Conservation (phyloP, 2,888 invertebrate species). For the Mermis nigrescens region DNA sequence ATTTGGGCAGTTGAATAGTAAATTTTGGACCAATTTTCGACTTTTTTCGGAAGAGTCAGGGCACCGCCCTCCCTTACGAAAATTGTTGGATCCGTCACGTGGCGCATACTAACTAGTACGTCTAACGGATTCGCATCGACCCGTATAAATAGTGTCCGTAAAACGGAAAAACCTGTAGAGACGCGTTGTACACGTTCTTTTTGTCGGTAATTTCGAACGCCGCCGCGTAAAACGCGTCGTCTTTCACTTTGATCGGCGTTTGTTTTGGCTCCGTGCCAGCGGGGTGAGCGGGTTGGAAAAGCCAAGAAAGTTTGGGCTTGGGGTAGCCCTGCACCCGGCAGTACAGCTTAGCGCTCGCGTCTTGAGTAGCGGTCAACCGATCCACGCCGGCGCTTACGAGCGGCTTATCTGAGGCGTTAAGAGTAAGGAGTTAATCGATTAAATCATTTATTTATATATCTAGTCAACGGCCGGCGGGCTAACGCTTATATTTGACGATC, state of each 20-base stretch:
- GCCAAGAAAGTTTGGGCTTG: slow-evolving; percentile 3
- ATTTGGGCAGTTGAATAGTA: too few relatives aligned
- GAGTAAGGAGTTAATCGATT: neutral
- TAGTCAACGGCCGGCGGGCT: too few relatives aligned
- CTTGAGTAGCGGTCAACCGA: neutral
- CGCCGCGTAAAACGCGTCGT: too few relatives aligned
- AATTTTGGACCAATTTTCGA: too few relatives aligned
- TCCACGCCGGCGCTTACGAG: neutral
- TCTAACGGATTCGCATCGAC: too few relatives aligned
- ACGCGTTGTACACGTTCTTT: slow-evolving; percentile 1
- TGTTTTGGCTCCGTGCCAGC: neutral
- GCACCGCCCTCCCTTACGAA: too few relatives aligned
- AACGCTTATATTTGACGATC: neutral
- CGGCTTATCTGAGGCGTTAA: slow-evolving; percentile 1
- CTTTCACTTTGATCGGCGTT: neutral
- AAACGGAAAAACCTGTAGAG: neutral
- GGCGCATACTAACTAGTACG: too few relatives aligned
- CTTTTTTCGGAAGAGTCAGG: too few relatives aligned
- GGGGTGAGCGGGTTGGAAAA: neutral
- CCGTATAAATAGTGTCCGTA: too few relatives aligned
- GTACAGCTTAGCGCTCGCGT: neutral
- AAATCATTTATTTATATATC: too few relatives aligned
- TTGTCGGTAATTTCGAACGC: neutral
- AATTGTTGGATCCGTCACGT: too few relatives aligned
- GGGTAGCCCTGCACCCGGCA: slow-evolving; percentile 7